Evolutionary conservation across 1,140 invertebrate genomes (phyloP).

Genomic region (Saccostrea glomerata): DNA sequence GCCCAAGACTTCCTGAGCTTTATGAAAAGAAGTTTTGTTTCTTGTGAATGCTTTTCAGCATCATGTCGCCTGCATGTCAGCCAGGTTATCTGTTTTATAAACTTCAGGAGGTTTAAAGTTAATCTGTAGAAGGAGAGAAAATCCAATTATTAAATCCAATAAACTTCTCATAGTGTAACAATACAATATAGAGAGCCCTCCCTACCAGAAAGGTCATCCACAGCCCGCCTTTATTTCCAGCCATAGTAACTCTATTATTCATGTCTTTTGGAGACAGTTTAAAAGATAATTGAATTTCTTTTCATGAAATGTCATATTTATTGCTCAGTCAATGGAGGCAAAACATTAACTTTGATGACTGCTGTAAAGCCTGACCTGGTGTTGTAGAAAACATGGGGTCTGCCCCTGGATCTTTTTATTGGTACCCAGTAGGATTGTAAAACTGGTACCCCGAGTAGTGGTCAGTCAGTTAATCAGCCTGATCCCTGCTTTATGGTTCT

Average conservation of each 20-base stretch:
- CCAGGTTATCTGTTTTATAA: constrained; percentile 21
- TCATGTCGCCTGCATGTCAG: not conserved
- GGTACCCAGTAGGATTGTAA: not conserved
- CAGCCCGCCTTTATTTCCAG: constrained; percentile 1
- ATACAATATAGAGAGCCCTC: constrained; percentile 1
- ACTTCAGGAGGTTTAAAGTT: constrained; percentile 8
- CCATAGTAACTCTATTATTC: constrained; percentile 8
- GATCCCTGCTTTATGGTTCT: constrained; percentile 29
- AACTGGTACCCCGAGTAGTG: constrained; percentile 3
- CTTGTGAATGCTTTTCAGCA: not conserved
- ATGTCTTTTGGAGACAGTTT: constrained; percentile 1
- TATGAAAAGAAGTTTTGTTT: too few relatives aligned
- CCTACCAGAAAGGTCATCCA: not conserved
- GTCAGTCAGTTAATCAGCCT: constrained; percentile 4
- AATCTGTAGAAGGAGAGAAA: not conserved
- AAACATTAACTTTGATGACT: constrained; percentile 38
- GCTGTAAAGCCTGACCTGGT: not conserved
- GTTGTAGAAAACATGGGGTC: not conserved
- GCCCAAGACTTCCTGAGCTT: too few relatives aligned
- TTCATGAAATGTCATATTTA: constrained; percentile 25
- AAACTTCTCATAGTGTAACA: constrained; percentile 21
- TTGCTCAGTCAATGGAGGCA: constrained; percentile 27
- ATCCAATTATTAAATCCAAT: constrained; percentile 33
- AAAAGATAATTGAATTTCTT: constrained; percentile 32
- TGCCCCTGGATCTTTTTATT: not conserved